Base-by-base conservation (phyloP, 2,888 invertebrate species). In the Plagodis dolabraria region DNA sequence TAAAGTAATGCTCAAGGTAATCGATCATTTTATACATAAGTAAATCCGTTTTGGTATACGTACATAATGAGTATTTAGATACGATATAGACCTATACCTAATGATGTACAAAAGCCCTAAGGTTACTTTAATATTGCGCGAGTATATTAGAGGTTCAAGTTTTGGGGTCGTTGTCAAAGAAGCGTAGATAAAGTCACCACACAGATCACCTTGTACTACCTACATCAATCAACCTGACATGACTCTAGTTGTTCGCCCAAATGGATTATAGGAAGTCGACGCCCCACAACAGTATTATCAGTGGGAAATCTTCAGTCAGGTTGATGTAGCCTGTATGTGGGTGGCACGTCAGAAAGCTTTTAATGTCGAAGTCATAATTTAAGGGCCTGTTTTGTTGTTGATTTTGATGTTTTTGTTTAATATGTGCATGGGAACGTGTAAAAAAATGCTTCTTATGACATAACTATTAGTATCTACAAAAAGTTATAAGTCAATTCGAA, bases 151-250 rank as follows among this genome's bases (percentile, higher is more conserved):
- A 67, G 70, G 76, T 70, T 77, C 74, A 80, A 81, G 80, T 79
- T 81, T 80, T 81, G 76, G 75, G 77, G 71, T 75, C 76, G 77
- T 74, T 80, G 80, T 83, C 84, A 82, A 80, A 82, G 80, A 75
- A 74, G 78, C 76, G 77, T 80, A 84, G 86, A 89, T 89, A 89
- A 86, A 88, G 87, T 88, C 84, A 76, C 82, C 79, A 78, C 73
- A 72, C 73, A 82, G 80, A 83, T 83, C 82, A 82, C 80, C 82
- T 79, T 72, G 79, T 80, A 77, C 75, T 76, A 79, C 80, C 80
- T 82, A 85, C 89, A 92, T 91, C 91, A 91, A 92, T 92, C 92
- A 92, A 85, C 75, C 77, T 86, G 87, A 91, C 92, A 87, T 86
- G 87, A 88, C 86, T 89, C 79, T 85, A 87, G 89, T 87, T 87